Evolutionary conservation across 2,797 vertebrate species (phyloP), one percentile per base, ranked within the genome.

Genomic region (Stomatorhinus walkeri): DNA sequence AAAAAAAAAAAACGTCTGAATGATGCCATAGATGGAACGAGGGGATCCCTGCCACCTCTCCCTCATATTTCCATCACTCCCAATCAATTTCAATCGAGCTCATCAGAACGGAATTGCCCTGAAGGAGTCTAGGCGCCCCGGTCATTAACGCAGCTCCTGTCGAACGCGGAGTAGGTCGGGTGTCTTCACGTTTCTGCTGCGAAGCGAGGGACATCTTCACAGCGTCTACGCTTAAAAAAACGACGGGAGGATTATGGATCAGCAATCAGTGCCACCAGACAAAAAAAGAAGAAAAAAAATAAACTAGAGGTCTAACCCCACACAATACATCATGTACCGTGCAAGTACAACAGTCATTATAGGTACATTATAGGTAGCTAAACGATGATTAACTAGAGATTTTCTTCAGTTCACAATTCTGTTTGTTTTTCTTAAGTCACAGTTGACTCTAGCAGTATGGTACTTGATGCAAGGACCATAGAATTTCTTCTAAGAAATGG

Each of bases 371-470:
- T 96, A 96, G 95, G 95, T 96, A 96, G 95, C 94, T 96, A 94
- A 96, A 97, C 96, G 95, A 96, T 96, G 96, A 97, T 97, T 97
- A 96, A 97, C 94, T 96, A 97, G 93, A 97, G 97, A 93, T 95
- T 91, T 90, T 94, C 95, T 93, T 93, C 92, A 95, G 91, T 93
- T 93, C 93, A 93, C 92, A 92, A 93, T 91, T 95, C 89, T 91
- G 90, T 90, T 89, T 85, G 89, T 88, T 91, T 92, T 89, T 91
- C 94, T 94, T 94, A 94, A 96, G 96, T 97, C 95, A 94, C 93
- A 94, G 94, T 95, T 94, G 94, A 91, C 93, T 94, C 92, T 91
- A 95, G 93, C 93, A 92, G 92, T 94, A 93, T 96, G 95, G 95
- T 95, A 93, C 95, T 96, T 96, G 96, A 96, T 96, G 95, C 95